These are phyloP conservation scores for Chymomyza amoena DNA, from an alignment of 2,888 invertebrate genomes.

Conservation along the genomic window DNA sequence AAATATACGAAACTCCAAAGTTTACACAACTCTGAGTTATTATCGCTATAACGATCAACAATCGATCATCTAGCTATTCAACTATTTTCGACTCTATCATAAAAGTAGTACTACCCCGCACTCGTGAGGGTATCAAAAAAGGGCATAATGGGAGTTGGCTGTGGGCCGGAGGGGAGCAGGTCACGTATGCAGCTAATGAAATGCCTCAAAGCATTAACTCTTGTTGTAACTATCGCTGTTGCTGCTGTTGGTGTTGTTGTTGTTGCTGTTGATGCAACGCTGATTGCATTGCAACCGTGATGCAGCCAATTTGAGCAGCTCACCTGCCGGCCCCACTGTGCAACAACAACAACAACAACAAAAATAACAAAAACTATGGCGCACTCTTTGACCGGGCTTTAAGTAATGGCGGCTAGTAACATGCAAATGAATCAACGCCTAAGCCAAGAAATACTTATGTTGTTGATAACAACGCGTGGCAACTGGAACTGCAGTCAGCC, in stretches of 20 bases:
- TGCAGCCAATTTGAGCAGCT: background rate
- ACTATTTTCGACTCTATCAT: too few species aligned
- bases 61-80: too few species aligned
- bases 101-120: background rate
- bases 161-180: background rate
- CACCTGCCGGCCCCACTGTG: background rate
- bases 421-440: slow-evolving; percentile 6
- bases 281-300: background rate
- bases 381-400: background rate
- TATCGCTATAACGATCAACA: too few species aligned
- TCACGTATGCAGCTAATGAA: background rate
- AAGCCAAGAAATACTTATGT: background rate
- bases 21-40: too few species aligned
- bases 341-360: background rate
- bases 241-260: background rate
- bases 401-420: background rate
- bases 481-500: background rate
- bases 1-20: too few species aligned
- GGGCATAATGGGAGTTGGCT: background rate
- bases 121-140: background rate
- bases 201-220: slow-evolving; percentile 24
- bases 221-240: background rate
- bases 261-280: background rate
- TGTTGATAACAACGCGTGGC: background rate
- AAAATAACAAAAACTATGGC: background rate